Base-by-base conservation (phyloP, 2,113 vertebrate genomes). In the Synodontis membranacea region DNA sequence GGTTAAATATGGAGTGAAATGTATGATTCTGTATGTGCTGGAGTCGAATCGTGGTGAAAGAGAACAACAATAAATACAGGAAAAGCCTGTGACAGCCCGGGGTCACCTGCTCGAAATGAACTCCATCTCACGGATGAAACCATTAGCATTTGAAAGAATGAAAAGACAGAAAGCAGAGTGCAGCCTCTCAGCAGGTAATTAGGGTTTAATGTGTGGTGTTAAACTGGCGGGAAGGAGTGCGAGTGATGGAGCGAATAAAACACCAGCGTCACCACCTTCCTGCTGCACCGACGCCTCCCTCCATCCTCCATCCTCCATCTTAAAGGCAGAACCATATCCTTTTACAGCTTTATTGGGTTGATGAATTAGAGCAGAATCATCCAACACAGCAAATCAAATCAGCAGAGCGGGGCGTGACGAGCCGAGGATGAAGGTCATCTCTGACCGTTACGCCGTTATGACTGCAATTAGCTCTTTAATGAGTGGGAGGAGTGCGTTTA, bases 401-500 rank as follows among this genome's bases (percentile, higher is more conserved):
- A 8, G 56, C 58, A n/a, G 34, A 28, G 56, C 14, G 39, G 0
- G 50, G 42, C 52, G 42, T 4, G 81, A n/a, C 81, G 28, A 39
- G 54, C 0, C 11, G 25, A 76, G 50, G 81, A 31, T 50, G 81
- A 66, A 83, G 81, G 81, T 66, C 60, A 83, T 28, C 15, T 28
- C 58, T 83, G 81, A 83, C 81, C 81, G 60, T 68, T 66, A 83
- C 60, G 42, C 60, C 60, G 4, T 66, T n/a, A 66, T 68, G 81
- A 44, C 21, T 23, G 39, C 81, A 83, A 83, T 83, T 83, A 83
- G 44, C 7, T 28, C 25, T 50, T 66, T 83, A 83, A 83, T 34
- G 81, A 83, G 42, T 2, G 28, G 60, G 81, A 83, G 60, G 60
- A 21, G 39, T n/a, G 2, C 37, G 31, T 82, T 82, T 46, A 23